phyloP scores from a whole-genome alignment of 2,797 vertebrate species.

The Mastacembelus armatus region DNA sequence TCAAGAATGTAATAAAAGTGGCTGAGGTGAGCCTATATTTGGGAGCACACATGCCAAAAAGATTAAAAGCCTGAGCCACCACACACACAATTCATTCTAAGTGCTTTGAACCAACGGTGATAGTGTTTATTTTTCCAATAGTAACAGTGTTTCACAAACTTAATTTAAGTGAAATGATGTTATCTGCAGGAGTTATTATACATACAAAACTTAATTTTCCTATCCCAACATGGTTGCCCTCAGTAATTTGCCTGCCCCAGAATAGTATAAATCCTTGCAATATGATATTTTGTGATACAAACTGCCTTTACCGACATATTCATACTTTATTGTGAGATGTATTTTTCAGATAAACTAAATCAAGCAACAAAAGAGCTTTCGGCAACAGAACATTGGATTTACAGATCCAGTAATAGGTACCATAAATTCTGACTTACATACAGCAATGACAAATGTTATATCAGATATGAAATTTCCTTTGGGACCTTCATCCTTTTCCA shows the following conservation, averaged over 20 bases:
- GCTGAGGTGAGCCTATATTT: slow-evolving; percentile 7
- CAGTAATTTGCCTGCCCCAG: slow-evolving; percentile 43
- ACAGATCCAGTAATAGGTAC: slow-evolving; percentile 79
- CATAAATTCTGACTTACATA: slow-evolving; percentile 82
- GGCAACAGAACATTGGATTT: slow-evolving; percentile 81
- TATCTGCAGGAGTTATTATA: slow-evolving; percentile 61
- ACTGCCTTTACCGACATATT: slow-evolving; percentile 66
- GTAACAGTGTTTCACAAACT: slow-evolving; percentile 61
- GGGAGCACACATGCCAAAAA: background rate
- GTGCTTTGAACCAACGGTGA: slow-evolving; percentile 42
- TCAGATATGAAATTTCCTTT: slow-evolving; percentile 80
- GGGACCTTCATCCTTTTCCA: slow-evolving; percentile 75
- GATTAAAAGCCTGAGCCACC: slow-evolving; percentile 34
- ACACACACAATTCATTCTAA: slow-evolving; percentile 35
- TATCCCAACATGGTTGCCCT: slow-evolving; percentile 48
- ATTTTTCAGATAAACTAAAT: slow-evolving; percentile 82
- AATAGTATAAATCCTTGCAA: slow-evolving; percentile 44
- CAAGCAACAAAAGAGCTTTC: slow-evolving; percentile 78
- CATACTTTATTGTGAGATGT: slow-evolving; percentile 67
- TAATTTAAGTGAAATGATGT: slow-evolving; percentile 62
- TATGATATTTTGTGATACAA: slow-evolving; percentile 66
- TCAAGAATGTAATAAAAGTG: slow-evolving; percentile 6
- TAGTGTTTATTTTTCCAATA: slow-evolving; percentile 51
- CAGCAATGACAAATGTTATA: slow-evolving; percentile 77
- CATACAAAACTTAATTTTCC: slow-evolving; percentile 65